A percentile compares a stretch with the other conserved stretches of the same genome.
These are phyloP conservation scores for Melinopterus prodromus DNA, from an alignment of 2,888 invertebrate genomes.

Conservation along the genomic window DNA sequence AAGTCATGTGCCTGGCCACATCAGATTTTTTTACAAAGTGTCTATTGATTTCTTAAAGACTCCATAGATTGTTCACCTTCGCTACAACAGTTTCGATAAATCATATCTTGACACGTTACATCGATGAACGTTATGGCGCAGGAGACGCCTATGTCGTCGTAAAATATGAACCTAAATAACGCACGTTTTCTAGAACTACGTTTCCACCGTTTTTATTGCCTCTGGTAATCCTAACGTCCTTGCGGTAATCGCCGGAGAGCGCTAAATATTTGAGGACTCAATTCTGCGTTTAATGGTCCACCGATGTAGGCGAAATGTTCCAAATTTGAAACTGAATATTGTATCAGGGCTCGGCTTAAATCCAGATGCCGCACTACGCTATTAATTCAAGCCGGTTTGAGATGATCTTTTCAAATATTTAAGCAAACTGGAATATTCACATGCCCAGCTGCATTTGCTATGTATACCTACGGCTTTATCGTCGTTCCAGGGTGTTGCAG, in stretches of 20 bases:
- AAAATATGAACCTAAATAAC: background rate
- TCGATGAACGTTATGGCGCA: background rate
- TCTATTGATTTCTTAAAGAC: too few relatives aligned
- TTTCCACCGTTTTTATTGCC: background rate
- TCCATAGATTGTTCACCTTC: too few relatives aligned
- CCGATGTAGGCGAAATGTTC: background rate
- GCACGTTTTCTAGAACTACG: background rate
- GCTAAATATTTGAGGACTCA: background rate
- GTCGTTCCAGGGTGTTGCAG: too few relatives aligned
- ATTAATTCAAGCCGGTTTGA: background rate
- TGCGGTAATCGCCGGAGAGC: background rate
- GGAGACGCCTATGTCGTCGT: background rate
- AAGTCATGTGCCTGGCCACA: too few relatives aligned
- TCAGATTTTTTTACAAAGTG: too few relatives aligned
- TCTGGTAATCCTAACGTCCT: background rate
- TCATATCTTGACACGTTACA: background rate
- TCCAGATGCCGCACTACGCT: background rate
- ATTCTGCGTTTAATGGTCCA: background rate
- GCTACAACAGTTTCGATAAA: background rate
- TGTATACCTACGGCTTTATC: background rate
- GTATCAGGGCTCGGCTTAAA: background rate
- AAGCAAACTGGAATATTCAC: background rate
- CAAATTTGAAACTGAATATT: background rate
- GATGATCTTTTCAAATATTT: background rate
- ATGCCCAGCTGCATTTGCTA: background rate